phyloP scores from a whole-genome alignment of 2,888 invertebrate genomes.

The Meloe dianella region DNA sequence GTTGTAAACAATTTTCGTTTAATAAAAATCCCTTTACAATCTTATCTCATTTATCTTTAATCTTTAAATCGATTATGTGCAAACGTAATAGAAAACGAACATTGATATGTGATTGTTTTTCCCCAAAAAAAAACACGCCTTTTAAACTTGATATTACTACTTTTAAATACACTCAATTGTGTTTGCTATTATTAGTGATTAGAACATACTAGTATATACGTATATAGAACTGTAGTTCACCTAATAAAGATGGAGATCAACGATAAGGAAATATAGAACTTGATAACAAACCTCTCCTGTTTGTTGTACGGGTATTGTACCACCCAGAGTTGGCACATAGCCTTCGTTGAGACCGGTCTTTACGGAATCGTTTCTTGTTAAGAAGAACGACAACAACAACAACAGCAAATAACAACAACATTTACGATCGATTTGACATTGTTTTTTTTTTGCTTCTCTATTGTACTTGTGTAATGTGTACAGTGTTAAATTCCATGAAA shows the following conservation, averaged over 20 bases:
- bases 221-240: not conserved
- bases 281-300: conserved; percentile 37
- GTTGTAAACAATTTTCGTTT: not conserved
- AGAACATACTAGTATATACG: not conserved
- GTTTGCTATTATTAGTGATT: not conserved
- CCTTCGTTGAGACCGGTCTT: conserved; percentile 31
- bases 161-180: not conserved
- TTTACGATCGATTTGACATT: not conserved
- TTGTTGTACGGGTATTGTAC: conserved; percentile 27
- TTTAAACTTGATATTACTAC: not conserved
- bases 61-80: not conserved
- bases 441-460: not conserved
- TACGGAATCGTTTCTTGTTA: not conserved
- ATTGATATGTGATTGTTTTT: not conserved
- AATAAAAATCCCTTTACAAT: not conserved
- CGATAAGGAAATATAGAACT: conserved; percentile 36
- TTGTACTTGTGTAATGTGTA: conserved; percentile 22
- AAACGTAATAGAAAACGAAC: not conserved
- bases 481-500: conserved; percentile 20
- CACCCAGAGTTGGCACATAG: conserved; percentile 37
- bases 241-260: conserved; percentile 32
- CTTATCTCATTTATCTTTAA: not conserved
- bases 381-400: not conserved
- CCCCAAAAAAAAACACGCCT: not conserved
- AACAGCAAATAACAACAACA: not conserved